Base-by-base conservation (phyloP, 1,140 invertebrate species). In the Luehdorfia chinensis region DNA sequence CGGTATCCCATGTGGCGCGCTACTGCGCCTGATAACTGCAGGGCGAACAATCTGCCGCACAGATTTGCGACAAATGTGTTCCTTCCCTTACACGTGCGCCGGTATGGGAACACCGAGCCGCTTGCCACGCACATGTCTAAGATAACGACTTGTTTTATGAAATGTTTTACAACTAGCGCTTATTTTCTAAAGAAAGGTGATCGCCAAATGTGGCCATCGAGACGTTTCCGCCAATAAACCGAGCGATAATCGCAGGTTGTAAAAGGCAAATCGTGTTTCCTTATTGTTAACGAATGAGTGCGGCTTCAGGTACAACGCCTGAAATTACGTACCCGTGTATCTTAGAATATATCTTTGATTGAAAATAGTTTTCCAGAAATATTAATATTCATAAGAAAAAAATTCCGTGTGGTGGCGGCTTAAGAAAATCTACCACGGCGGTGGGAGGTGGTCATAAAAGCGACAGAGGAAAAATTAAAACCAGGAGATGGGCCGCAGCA, bases 181-280 rank as follows among this genome's bases (percentile, higher is more conserved):
- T 51, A 50, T 68, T 75, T 75, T 79, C 70, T 64, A 72, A 64
- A 70, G 76, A 74, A 80, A 80, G 74, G 76, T 78, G 73, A 76
- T 69, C 71, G 70, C 72, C 76, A 77, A 80, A 80, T 80, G 72
- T 80, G 64, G 50, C 44, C n/a, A 44, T 33, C 33, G 32, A 51
- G 12, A 49, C 52, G 56, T 55, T 71, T 77, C 69, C 69, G 69
- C 60, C 53, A 60, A 59, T 65, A 51, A 47, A 47, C 55, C 39
- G 36, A 28, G 9, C 49, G 58, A 54, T 58, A 48, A 55, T 64
- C 47, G 52, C 65, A 62, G 23, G 60, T 55, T 56, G 61, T 75
- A 71, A 75, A 71, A 21, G 23, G 28, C 33, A 39, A 47, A 39
- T 37, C 28, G 25, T 27, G 32, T 58, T 52, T 58, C 46, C 50